phyloP scores from a whole-genome alignment of 1,140 invertebrate genomes.

The Goniozus legneri region DNA sequence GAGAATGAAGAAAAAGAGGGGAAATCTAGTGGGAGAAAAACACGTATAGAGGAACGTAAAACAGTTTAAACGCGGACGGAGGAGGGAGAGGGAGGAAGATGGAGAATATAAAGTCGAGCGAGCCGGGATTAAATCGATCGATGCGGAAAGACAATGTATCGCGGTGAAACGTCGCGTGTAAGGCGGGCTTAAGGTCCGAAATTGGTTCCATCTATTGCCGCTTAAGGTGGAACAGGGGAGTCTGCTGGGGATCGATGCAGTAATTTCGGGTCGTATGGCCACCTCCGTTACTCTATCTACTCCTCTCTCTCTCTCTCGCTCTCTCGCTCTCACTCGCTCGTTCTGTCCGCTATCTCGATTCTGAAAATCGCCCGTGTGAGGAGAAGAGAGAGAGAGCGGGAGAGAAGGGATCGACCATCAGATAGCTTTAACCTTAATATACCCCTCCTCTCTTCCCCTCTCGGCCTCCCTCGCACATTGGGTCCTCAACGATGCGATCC shows the following conservation, averaged over 20 bases:
- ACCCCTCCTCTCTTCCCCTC: too few species aligned
- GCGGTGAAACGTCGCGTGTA: constrained; percentile 15
- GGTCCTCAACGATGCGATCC: constrained; percentile 21
- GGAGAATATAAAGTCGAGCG: too few species aligned
- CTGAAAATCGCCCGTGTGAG: constrained; percentile 4
- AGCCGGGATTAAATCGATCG: too few species aligned
- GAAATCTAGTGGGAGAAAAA: too few species aligned
- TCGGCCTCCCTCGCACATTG: too few species aligned
- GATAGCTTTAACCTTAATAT: constrained; percentile 32
- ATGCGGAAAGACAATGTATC: too few species aligned
- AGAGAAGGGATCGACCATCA: constrained; percentile 18
- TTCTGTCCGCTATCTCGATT: constrained; percentile 11
- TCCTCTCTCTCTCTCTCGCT: neutral
- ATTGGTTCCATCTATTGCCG: constrained; percentile 25
- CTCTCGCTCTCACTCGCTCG: neutral
- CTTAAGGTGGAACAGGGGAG: constrained; percentile 19
- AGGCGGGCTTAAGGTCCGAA: constrained; percentile 17
- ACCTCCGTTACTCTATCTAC: constrained; percentile 8
- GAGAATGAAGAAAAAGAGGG: constrained; percentile 1
- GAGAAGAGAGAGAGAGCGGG: neutral
- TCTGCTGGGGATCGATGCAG: constrained; percentile 24
- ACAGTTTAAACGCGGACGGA: too few species aligned
- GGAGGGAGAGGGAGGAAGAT: too few species aligned
- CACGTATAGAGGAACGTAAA: too few species aligned
- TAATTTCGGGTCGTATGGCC: constrained; percentile 23